Conservation (phyloP, 1,140 invertebrate genomes). For the Pogonomyrmex barbatus region DNA sequence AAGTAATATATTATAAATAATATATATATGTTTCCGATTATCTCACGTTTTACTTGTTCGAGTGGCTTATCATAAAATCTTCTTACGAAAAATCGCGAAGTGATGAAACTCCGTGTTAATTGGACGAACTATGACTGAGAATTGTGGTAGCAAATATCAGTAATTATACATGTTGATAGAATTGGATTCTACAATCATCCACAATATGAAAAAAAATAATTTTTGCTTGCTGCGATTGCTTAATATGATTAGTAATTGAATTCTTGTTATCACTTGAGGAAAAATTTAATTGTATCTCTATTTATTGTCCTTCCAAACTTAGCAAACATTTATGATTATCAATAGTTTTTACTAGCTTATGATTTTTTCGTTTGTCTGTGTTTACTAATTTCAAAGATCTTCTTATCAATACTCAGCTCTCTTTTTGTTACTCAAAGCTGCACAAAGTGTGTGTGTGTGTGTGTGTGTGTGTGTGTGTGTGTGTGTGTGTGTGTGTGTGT, state of each 20-base stretch:
- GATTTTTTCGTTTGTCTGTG: background rate
- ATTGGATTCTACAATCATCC: constrained; percentile 10
- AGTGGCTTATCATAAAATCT: constrained; percentile 45
- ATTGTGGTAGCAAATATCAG: constrained; percentile 27
- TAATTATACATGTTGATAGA: background rate
- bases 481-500: no score
- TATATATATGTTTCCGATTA: constrained; percentile 79
- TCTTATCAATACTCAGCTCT: background rate
- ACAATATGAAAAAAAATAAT: background rate
- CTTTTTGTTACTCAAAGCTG: background rate
- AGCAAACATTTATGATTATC: constrained; percentile 8
- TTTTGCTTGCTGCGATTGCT: background rate
- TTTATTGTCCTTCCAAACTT: background rate
- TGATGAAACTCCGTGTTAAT: constrained; percentile 9
- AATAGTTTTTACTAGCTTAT: constrained; percentile 1
- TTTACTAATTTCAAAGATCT: constrained; percentile 13
- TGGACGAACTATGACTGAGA: constrained; percentile 27
- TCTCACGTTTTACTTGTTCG: constrained; percentile 69
- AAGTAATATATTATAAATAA: constrained; percentile 25
- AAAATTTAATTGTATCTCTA: background rate
- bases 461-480: no score
- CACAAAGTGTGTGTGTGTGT: background rate
- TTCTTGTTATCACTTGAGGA: constrained; percentile 13
- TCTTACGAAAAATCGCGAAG: constrained; percentile 44
- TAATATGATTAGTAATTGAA: background rate